Conservation (phyloP, 2,113 vertebrate genomes). For the Siniperca chuatsi region DNA sequence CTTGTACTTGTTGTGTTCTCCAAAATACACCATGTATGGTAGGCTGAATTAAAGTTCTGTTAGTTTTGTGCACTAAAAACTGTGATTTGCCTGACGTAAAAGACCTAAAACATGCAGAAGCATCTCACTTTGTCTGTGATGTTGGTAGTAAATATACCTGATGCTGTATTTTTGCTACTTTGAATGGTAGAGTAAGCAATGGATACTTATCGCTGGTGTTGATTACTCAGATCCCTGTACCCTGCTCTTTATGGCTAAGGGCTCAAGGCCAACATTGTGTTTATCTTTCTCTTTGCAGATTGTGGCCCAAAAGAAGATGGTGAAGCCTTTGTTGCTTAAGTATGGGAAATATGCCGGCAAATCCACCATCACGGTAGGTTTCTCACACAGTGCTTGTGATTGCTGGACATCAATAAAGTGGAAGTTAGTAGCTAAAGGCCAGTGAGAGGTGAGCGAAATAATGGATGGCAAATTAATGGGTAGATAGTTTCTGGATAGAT, state of each 20-base stretch:
- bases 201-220: slow-evolving; percentile 18
- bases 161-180: neutral
- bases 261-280: slow-evolving; percentile 32
- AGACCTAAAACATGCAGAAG: neutral
- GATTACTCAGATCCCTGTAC: slow-evolving; percentile 48
- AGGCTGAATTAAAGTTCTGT: neutral
- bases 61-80: neutral
- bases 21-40: neutral
- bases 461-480: neutral
- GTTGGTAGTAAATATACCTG: slow-evolving; percentile 1
- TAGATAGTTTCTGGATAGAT: too few species aligned
- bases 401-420: neutral
- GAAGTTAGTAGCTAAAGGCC: neutral
- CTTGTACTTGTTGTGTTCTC: neutral
- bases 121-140: neutral
- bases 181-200: slow-evolving; percentile 1
- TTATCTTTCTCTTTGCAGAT: slow-evolving; percentile 85
- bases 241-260: slow-evolving; percentile 24
- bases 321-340: slow-evolving; percentile 91
- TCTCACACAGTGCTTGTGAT: slow-evolving; percentile 14
- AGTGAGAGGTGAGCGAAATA: neutral
- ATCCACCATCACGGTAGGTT: slow-evolving; percentile 93
- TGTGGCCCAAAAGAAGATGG: slow-evolving; percentile 95
- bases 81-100: neutral
- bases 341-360: slow-evolving; percentile 94